Base-by-base conservation (phyloP, 2,113 vertebrate genomes). In the Lethenteron reissneri region DNA sequence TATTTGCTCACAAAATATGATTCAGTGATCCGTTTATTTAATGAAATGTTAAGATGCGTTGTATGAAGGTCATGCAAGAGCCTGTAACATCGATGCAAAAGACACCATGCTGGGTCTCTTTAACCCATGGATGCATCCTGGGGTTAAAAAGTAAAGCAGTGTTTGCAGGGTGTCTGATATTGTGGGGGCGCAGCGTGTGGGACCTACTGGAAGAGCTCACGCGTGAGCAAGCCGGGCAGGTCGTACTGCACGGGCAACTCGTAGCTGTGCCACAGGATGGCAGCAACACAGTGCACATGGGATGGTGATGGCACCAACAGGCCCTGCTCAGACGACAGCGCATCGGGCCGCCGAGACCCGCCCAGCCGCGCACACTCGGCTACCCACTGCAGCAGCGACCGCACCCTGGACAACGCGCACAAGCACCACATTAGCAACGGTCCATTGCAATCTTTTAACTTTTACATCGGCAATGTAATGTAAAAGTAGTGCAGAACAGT, bases 261-360 rank as follows among this genome's bases (percentile, higher is more conserved):
- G 1, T 94, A 97, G 76, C 94, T 99, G 72, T 97, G 91, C 94
- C 94, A 99, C 71, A 99, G 73, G 80, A 99, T 86, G 56, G 92
- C 89, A 8, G 94, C 91, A 17, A 97, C 90, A 0, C 94, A 97
- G 79, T 99, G 94, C 76, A 99, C 80, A 76, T 97, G 94, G 70
- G 94, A 99, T 12, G 94, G 94, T 1, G 94, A 99, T 1, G 94
- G 94, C 92, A 97, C 97, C 72, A 99, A 78, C 64, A 99, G 89
- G 68, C 94, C 94, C 17, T 94, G 97, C 73, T 99, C 94, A 72
- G 87, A 78, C 1, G 86, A 74, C 86, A 89, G 77, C 81, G 80
- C 13, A 77, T 81, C 4, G 83, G 80, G 57, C 81, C 79, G 56
- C 81, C 56, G 73, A 85, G 88, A 80, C 56, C 86, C 85, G 19